Conservation (phyloP, 1,140 invertebrate genomes). For the Pseudomyrmex gracilis region DNA sequence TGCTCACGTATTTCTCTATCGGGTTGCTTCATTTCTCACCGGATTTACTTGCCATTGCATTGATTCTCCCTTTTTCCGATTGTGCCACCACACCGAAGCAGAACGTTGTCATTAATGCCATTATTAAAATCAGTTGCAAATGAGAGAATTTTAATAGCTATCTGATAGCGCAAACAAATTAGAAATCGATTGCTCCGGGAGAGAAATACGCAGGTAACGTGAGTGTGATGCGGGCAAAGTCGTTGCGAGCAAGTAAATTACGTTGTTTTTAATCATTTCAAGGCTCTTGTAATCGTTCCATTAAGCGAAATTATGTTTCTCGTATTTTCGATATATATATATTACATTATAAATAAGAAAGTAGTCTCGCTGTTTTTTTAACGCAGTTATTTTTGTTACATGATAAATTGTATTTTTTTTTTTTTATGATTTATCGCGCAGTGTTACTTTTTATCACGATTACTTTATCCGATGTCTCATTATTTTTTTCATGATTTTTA, state of each 20-base stretch:
- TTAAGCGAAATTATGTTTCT: constrained; percentile 7
- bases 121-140: constrained; percentile 50
- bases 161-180: constrained; percentile 46
- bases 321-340: no score
- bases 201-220: constrained; percentile 8
- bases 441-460: constrained; percentile 15
- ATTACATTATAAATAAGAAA: no score
- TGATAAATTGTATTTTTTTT: no score
- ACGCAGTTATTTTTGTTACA: no score
- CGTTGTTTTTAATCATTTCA: constrained; percentile 8
- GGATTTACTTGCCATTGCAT: not conserved
- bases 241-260: constrained; percentile 7
- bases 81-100: constrained; percentile 9
- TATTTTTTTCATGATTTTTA: not conserved
- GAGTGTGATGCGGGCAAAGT: not conserved
- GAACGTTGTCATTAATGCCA: constrained; percentile 38
- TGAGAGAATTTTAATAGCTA: constrained; percentile 31
- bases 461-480: not conserved
- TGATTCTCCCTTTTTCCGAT: not conserved
- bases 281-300: not conserved
- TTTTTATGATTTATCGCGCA: not conserved
- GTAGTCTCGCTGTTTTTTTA: no score
- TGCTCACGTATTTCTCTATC: not conserved
- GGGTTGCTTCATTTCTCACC: not conserved
- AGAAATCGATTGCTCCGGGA: constrained; percentile 35